A percentile compares a stretch with the other conserved stretches of the same genome.
phyloP scores from a whole-genome alignment of 92 coral and sea anemone genomes.

The Isaurus tuberculatus region DNA sequence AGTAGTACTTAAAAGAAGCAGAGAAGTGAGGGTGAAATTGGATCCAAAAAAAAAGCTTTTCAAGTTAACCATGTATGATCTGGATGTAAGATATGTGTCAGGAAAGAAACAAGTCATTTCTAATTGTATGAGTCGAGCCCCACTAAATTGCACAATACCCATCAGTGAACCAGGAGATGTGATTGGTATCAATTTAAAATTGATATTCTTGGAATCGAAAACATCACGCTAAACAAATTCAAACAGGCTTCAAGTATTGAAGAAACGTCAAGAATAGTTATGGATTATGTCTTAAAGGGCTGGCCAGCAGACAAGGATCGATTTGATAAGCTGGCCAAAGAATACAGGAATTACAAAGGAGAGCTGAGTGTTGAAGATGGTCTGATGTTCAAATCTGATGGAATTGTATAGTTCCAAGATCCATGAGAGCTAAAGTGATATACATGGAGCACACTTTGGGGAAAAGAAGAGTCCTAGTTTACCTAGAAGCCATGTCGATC shows the following conservation, averaged over 20 bases:
- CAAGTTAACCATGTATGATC: conserved; percentile 63
- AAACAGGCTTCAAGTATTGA: conserved; percentile 22
- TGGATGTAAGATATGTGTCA: conserved; percentile 56
- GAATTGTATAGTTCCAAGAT: background rate
- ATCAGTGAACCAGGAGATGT: conserved; percentile 26
- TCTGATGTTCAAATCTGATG: conserved; percentile 53
- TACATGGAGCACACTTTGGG: conserved; percentile 73
- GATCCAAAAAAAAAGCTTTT: conserved; percentile 55
- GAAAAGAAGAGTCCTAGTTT: conserved; percentile 62
- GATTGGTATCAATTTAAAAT: conserved; percentile 51
- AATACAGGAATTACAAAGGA: conserved; percentile 62
- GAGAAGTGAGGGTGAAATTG: conserved; percentile 58
- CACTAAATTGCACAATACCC: conserved; percentile 34
- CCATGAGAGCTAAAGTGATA: conserved; percentile 39
- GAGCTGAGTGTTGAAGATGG: too few relatives aligned
- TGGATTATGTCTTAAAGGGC: conserved; percentile 49
- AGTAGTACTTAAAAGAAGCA: conserved; percentile 27
- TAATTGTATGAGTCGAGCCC: conserved; percentile 67
- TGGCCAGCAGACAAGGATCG: conserved; percentile 55
- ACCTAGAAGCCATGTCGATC: too few relatives aligned
- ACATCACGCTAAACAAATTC: conserved; percentile 33
- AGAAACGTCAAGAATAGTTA: conserved; percentile 56
- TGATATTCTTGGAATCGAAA: conserved; percentile 42
- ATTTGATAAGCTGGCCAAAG: conserved; percentile 56
- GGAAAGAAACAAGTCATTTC: conserved; percentile 66